Conservation (phyloP, 2,888 invertebrate genomes). For the Anodontia alba region DNA sequence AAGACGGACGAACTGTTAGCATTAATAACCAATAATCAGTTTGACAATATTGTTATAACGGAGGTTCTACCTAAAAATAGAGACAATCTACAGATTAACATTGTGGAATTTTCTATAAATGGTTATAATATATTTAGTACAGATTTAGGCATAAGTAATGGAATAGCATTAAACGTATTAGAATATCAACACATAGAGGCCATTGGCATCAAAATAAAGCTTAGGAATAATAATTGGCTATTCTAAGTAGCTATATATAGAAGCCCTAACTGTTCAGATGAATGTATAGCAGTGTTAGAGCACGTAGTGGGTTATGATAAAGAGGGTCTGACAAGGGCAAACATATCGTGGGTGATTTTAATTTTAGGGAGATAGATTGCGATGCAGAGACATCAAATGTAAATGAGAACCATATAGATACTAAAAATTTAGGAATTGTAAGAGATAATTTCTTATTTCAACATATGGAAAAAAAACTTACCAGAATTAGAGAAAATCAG, state of each 20-base stretch:
- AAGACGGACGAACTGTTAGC: neutral
- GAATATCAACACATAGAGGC: neutral
- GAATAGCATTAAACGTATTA: neutral
- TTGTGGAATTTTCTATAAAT: neutral
- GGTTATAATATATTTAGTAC: neutral
- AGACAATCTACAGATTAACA: neutral
- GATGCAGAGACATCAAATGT: neutral
- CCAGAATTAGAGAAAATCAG: neutral
- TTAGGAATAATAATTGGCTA: constrained; percentile 1
- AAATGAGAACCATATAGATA: neutral
- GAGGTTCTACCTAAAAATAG: neutral
- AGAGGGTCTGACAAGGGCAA: neutral
- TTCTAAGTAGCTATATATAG: neutral
- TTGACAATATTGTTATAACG: neutral
- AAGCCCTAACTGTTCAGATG: neutral
- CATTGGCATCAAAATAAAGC: neutral
- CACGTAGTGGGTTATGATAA: neutral
- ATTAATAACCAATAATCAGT: neutral
- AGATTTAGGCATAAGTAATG: neutral
- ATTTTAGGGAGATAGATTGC: constrained; percentile 16
- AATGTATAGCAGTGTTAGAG: neutral
- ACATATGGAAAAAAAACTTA: neutral
- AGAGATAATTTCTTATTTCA: constrained; percentile 18
- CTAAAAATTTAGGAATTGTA: neutral
- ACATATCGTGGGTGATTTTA: constrained; percentile 20